Conservation (phyloP, 2,888 invertebrate species). For the Ormyrus labotus region DNA sequence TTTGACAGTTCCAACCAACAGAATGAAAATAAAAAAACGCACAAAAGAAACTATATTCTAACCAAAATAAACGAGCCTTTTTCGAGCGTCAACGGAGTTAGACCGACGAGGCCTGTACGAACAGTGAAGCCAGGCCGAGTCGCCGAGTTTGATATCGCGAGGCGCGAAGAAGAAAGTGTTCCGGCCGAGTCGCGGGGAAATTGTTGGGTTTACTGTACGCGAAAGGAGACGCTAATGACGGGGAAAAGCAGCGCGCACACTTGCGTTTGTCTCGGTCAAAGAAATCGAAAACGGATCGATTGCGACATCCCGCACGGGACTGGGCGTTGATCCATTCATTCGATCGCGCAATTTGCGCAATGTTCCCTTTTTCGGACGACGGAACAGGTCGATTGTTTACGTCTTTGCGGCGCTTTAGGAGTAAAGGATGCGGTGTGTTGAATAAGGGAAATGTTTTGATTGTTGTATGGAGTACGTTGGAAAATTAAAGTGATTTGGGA, state of each 20-base stretch:
- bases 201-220: not conserved
- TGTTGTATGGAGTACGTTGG: no score
- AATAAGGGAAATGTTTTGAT: no score
- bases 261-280: no score
- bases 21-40: no score
- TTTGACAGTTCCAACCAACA: no score
- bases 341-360: not conserved
- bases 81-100: slow-evolving; percentile 33
- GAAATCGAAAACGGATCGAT: not conserved
- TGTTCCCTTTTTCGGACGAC: no score
- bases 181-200: slow-evolving; percentile 43
- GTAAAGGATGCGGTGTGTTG: no score
- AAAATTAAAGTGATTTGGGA: no score
- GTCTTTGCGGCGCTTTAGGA: no score
- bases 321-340: no score
- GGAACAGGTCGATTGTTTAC: no score
- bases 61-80: slow-evolving; percentile 8
- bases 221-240: slow-evolving; percentile 8
- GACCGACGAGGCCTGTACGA: slow-evolving; percentile 18
- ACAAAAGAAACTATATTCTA: no score
- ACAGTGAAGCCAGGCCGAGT: not conserved
- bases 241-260: not conserved
- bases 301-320: not conserved
- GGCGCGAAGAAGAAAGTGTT: slow-evolving; percentile 51
- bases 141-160: not conserved